Evolutionary conservation across 2,888 invertebrate species (phyloP).

Genomic region (Machimus atricapillus): DNA sequence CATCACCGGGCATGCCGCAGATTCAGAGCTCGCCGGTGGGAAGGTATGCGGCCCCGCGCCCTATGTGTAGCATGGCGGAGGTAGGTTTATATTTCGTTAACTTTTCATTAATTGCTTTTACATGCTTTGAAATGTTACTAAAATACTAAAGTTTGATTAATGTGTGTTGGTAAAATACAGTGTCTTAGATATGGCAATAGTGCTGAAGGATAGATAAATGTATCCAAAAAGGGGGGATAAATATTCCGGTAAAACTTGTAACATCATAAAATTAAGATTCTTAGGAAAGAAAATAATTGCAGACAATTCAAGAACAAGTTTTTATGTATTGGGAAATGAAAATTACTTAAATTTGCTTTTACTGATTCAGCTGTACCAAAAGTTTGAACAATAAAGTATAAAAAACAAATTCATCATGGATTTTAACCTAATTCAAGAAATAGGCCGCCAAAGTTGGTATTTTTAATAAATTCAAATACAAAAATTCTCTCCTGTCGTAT

Average conservation of each 20-base stretch:
- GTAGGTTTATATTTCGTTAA: slow-evolving; percentile 57
- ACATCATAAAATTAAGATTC: neutral
- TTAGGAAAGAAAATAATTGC: neutral
- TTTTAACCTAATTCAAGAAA: neutral
- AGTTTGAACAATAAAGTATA: neutral
- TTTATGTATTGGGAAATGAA: neutral
- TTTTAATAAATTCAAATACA: neutral
- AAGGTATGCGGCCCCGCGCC: slow-evolving; percentile 70
- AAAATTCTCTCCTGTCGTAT: neutral
- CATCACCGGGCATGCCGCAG: slow-evolving; percentile 57
- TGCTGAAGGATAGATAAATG: neutral
- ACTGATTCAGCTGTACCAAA: neutral
- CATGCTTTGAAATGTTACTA: neutral
- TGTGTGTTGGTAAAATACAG: neutral
- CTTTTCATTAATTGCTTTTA: neutral
- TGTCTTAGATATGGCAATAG: neutral
- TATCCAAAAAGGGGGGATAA: neutral
- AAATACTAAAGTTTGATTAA: neutral
- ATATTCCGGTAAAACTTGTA: neutral
- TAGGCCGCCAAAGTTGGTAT: neutral
- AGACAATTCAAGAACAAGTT: neutral
- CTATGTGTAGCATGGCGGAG: slow-evolving; percentile 73
- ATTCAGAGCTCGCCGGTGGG: slow-evolving; percentile 63
- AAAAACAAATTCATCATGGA: neutral
- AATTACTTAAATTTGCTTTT: neutral